Base-by-base conservation (phyloP, 2,113 vertebrate genomes). In the Ophthalmolycus amberensis region DNA sequence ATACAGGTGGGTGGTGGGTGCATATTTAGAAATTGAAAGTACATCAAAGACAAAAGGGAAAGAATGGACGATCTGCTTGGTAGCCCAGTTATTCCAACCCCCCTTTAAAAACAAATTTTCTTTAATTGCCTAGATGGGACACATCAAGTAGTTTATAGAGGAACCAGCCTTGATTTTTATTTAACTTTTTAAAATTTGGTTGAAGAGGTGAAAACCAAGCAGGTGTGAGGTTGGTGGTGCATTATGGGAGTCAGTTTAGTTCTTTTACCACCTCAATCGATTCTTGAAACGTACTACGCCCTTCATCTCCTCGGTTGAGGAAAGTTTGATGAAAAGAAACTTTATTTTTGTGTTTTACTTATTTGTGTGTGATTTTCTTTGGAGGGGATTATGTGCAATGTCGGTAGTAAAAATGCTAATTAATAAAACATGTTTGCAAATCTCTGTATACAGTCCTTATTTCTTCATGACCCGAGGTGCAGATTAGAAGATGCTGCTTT, bases 341-440 rank as follows among this genome's bases (percentile, higher is more conserved):
- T 73, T 77, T 40, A 59, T 79, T 87, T 82, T 85, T 77, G 68
- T 87, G 72, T 88, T 90, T 83, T 82, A 73, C 63, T 89, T 92
- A 66, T 78, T 83, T 90, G 70, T 89, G 73, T 62, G 60, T 86
- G 74, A 32, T 83, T 91, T 93, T 80, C 34, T 91, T 94, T 92
- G 88, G 89, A 93, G 93, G 95, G 92, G 92, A 90, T 92, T 89
- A 86, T 94, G 88, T 88, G 94, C 94, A 95, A 95, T 95, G 90
- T 93, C 67, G 25, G 60, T 92, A 68, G 75, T 83, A 71, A 54
- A 84, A 87, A 86, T 86, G 74, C 64, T 59, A 81, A 88, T 92
- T 77, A 94, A 94, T 90, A 89, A 92, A 93, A 77, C 84, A 85
- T 90, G 77, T 93, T 85, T 91, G 93, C 91, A 93, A 94, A 92